phyloP scores from a whole-genome alignment of 92 coral and sea anemone species.

The Blastomussa wellsi region DNA sequence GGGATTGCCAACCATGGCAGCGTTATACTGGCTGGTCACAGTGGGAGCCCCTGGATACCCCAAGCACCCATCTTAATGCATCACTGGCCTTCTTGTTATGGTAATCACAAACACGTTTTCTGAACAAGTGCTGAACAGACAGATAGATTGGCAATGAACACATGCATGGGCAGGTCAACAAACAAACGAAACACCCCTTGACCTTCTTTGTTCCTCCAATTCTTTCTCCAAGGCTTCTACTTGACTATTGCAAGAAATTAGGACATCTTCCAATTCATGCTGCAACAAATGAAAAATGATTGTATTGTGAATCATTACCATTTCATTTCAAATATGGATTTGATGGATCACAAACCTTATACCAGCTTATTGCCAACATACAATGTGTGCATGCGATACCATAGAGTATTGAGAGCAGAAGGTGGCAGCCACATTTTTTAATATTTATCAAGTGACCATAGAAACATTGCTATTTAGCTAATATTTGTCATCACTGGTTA shows the following conservation, averaged over 20 bases:
- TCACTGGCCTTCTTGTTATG: not conserved
- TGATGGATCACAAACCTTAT: not conserved
- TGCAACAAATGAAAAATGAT: constrained; percentile 20
- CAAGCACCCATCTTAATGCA: not conserved
- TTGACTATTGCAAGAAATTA: constrained; percentile 69
- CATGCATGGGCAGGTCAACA: too few relatives aligned
- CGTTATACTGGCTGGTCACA: too few relatives aligned
- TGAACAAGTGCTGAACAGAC: not conserved
- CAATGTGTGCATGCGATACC: not conserved
- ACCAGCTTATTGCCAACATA: not conserved
- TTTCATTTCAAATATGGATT: not conserved
- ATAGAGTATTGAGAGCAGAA: not conserved
- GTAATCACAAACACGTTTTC: not conserved
- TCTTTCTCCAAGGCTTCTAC: constrained; percentile 69
- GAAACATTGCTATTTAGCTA: too few relatives aligned
- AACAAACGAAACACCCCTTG: not conserved
- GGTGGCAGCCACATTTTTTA: not conserved
- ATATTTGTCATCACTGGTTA: not conserved
- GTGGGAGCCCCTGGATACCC: too few relatives aligned
- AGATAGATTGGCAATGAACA: too few relatives aligned
- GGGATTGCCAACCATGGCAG: too few relatives aligned
- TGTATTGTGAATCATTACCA: not conserved
- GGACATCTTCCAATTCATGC: constrained; percentile 67
- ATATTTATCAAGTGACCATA: not conserved
- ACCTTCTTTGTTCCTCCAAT: constrained; percentile 80